Conservation (phyloP, 2,113 vertebrate species). For the Pteropus alecto region DNA sequence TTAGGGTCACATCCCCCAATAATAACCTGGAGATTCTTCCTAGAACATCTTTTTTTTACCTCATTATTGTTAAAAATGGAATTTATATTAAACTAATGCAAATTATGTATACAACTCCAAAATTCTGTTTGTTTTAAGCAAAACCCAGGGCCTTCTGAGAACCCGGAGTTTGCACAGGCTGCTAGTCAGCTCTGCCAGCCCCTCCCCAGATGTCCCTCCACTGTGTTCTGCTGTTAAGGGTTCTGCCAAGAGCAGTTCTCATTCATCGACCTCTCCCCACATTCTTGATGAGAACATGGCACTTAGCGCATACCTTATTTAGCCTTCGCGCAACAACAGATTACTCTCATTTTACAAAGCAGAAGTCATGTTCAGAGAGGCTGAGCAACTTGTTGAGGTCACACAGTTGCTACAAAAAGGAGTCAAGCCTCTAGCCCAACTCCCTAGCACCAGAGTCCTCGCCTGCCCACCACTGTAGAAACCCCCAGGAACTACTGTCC, state of each 20-base stretch:
- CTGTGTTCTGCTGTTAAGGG: no score
- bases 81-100: not conserved
- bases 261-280: accelerated
- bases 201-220: not conserved
- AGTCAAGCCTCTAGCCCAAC: not conserved
- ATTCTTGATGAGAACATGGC: no score
- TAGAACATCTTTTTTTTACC: not conserved
- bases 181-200: accelerated
- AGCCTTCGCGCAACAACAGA: not conserved
- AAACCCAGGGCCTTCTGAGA: not conserved
- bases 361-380: not conserved
- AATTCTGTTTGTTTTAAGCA: not conserved
- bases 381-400: not conserved
- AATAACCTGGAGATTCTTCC: not conserved
- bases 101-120: not conserved
- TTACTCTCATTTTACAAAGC: not conserved
- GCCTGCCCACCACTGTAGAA: not conserved
- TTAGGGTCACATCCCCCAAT: not conserved
- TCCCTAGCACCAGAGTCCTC: not conserved
- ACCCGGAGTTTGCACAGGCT: not conserved
- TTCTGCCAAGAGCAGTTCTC: not conserved
- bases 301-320: not conserved
- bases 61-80: not conserved
- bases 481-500: not conserved
- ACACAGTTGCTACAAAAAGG: not conserved